Percentiles rank a stretch among this genome's conserved stretches.
phyloP scores from a whole-genome alignment of 2,888 invertebrate genomes.

The Hypomecis atomaria region DNA sequence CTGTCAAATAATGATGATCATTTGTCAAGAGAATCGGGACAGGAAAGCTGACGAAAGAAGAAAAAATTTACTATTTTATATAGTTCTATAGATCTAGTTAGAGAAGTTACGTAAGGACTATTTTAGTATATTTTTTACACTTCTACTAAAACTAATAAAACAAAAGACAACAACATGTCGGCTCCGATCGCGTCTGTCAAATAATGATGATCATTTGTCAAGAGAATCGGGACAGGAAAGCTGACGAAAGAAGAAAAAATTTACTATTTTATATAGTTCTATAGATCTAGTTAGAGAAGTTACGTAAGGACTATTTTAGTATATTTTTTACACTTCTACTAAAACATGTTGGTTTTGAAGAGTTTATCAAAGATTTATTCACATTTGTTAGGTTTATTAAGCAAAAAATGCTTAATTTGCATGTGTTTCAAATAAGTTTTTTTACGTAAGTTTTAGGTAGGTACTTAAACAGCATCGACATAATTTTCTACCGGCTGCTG shows the following conservation, averaged over 20 bases:
- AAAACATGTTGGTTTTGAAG: too few species aligned
- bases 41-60: conserved; percentile 31
- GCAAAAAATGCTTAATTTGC: too few species aligned
- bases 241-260: conserved; percentile 30
- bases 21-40: conserved; percentile 79
- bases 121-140: too few species aligned
- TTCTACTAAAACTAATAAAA: conserved; percentile 69
- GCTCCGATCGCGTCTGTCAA: conserved; percentile 77
- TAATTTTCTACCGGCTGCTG: too few species aligned
- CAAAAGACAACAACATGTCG: conserved; percentile 81
- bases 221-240: conserved; percentile 62
- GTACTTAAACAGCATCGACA: too few species aligned
- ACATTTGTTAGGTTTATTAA: too few species aligned
- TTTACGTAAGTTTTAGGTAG: too few species aligned
- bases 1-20: conserved; percentile 83
- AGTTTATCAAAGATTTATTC: too few species aligned
- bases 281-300: not conserved
- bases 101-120: too few species aligned
- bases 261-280: conserved; percentile 14
- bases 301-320: too few species aligned
- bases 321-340: too few species aligned
- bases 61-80: conserved; percentile 16
- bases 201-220: conserved; percentile 84
- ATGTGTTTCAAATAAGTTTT: too few species aligned
- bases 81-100: conserved; percentile 1